Conservation (phyloP, 2,113 vertebrate species). For the Carassius auratus region DNA sequence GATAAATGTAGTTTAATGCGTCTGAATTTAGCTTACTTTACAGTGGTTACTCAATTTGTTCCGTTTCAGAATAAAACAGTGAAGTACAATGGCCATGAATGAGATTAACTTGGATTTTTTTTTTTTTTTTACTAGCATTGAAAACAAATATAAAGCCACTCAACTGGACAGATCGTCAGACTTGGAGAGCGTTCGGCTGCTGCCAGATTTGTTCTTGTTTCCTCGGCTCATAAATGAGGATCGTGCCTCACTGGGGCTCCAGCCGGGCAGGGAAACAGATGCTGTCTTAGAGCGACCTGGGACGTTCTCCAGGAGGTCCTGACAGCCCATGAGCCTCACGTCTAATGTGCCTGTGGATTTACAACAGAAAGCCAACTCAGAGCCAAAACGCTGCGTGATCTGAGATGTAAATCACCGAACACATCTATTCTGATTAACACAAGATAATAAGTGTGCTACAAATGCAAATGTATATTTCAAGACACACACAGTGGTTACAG, state of each 20-base stretch:
- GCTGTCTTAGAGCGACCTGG: slow-evolving; percentile 95
- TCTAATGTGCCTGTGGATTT: slow-evolving; percentile 88
- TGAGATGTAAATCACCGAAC: slow-evolving; percentile 12
- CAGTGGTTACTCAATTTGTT: neutral
- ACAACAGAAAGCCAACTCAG: slow-evolving; percentile 22
- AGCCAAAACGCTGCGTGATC: neutral
- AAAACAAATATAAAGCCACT: slow-evolving; percentile 69
- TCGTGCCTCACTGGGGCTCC: slow-evolving; percentile 96
- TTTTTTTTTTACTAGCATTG: neutral
- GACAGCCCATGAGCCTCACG: slow-evolving; percentile 98
- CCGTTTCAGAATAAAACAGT: neutral
- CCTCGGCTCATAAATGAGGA: slow-evolving; percentile 95
- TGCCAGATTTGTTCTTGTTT: slow-evolving; percentile 88
- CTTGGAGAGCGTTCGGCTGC: slow-evolving; percentile 90
- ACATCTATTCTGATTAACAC: slow-evolving; percentile 22
- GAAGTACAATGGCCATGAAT: neutral
- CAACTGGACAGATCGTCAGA: slow-evolving; percentile 95
- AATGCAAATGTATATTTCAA: slow-evolving; percentile 13
- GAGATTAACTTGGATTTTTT: neutral
- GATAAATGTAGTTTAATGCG: neutral
- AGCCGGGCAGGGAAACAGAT: slow-evolving; percentile 86
- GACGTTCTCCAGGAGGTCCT: slow-evolving; percentile 96
- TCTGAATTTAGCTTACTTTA: neutral
- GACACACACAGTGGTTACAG: neutral
- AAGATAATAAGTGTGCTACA: neutral